These are phyloP conservation scores for Podilymbus podiceps DNA, from an alignment of 2,113 vertebrate species.

Conservation along the genomic window DNA sequence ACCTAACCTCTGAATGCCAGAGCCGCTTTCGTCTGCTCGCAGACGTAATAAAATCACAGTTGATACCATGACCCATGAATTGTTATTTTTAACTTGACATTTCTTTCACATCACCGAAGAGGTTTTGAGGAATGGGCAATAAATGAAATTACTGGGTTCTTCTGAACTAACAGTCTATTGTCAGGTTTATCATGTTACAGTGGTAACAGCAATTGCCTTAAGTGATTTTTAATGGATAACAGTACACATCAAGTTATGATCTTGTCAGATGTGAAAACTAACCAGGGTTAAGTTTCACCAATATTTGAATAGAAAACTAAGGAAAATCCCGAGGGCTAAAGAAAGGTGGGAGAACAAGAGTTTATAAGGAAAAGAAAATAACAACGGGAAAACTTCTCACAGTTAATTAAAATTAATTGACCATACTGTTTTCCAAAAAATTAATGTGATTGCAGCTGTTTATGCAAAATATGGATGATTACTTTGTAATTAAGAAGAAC, in stretches of 20 bases:
- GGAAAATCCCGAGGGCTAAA: neutral
- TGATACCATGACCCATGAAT: slow-evolving; percentile 23
- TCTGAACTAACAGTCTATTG: slow-evolving; percentile 52
- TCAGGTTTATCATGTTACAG: slow-evolving; percentile 50
- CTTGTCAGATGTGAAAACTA: slow-evolving; percentile 45
- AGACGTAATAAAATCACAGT: slow-evolving; percentile 12
- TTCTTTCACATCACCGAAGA: slow-evolving; percentile 51
- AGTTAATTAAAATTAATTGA: slow-evolving; percentile 40
- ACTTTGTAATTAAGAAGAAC: slow-evolving; percentile 1
- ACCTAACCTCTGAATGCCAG: neutral
- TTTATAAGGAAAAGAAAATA: neutral
- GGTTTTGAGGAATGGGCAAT: slow-evolving; percentile 39
- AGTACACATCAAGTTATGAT: slow-evolving; percentile 26
- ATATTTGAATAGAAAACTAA: neutral
- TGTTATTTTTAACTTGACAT: slow-evolving; percentile 65
- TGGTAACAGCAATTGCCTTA: slow-evolving; percentile 35
- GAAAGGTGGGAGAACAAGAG: neutral
- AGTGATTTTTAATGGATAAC: slow-evolving; percentile 59
- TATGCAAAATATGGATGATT: neutral
- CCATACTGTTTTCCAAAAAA: neutral
- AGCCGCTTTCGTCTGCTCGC: neutral
- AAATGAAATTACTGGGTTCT: slow-evolving; percentile 46
- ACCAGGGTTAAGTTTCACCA: neutral
- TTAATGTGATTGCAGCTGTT: neutral
- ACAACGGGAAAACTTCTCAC: neutral